Conservation (phyloP, 2,797 vertebrate genomes). For the Myotis pilosus region DNA sequence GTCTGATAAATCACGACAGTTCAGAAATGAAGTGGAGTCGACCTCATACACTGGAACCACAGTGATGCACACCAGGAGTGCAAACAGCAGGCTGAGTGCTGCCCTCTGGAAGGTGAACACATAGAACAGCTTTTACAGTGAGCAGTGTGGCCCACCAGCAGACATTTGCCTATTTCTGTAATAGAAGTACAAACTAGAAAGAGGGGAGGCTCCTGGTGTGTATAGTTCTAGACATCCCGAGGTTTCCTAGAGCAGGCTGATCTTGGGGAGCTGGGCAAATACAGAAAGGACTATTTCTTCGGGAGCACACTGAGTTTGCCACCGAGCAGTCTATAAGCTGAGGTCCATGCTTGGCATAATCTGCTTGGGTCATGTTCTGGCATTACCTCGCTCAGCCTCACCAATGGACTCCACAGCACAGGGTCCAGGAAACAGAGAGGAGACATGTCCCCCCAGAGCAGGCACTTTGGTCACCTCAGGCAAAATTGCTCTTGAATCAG, state of each 20-base stretch:
- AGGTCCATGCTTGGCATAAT: neutral
- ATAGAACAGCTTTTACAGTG: neutral
- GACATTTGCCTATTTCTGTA: neutral
- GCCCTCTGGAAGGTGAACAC: neutral
- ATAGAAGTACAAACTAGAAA: neutral
- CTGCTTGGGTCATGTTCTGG: neutral
- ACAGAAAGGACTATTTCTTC: neutral
- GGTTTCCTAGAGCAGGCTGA: neutral
- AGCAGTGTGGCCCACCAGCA: neutral
- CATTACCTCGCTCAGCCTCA: neutral
- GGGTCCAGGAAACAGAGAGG: neutral
- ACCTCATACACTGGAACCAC: neutral
- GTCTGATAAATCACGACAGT: neutral
- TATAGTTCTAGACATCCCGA: neutral
- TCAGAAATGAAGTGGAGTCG: neutral
- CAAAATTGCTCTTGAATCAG: neutral
- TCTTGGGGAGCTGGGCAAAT: neutral
- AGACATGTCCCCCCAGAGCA: neutral
- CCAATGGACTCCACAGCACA: neutral
- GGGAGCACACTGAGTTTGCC: neutral
- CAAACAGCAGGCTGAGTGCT: neutral
- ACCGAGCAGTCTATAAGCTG: neutral
- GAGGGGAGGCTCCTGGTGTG: neutral
- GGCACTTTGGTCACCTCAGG: neutral
- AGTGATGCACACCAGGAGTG: neutral